phyloP scores from a whole-genome alignment of 2,113 vertebrate species.

The Cisticola juncidis region DNA sequence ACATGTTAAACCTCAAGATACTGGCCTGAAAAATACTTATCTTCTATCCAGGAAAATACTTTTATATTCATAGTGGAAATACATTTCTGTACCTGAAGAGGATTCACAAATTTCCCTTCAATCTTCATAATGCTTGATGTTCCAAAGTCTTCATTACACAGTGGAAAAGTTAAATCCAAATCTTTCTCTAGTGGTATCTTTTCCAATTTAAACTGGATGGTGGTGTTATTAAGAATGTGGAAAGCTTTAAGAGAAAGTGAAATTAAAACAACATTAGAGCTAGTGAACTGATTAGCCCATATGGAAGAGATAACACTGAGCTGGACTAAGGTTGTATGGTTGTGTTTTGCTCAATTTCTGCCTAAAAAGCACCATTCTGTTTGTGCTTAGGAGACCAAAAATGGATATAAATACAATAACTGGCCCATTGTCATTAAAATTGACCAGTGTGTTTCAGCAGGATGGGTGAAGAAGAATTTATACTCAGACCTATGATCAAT shows the following conservation, averaged over 20 bases:
- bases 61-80: background rate
- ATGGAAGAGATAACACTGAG: background rate
- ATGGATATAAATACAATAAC: background rate
- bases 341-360: background rate
- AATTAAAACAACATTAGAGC: background rate
- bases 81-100: slow-evolving; percentile 85
- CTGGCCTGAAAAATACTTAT: background rate
- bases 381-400: background rate
- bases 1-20: background rate
- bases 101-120: slow-evolving; percentile 91
- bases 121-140: slow-evolving; percentile 86
- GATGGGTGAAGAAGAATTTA: background rate
- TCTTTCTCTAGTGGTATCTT: slow-evolving; percentile 85
- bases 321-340: background rate
- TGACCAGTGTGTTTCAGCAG: background rate
- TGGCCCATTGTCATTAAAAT: background rate
- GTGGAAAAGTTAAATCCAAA: slow-evolving; percentile 74
- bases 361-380: background rate
- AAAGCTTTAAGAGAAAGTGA: slow-evolving; percentile 79
- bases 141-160: slow-evolving; percentile 77
- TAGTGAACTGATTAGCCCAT: background rate
- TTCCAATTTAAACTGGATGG: slow-evolving; percentile 92
- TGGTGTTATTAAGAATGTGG: slow-evolving; percentile 94
- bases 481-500: background rate
- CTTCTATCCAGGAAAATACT: background rate